A percentile compares a stretch with the other conserved stretches of the same genome.
Evolutionary conservation across 1,140 invertebrate species (phyloP).

Genomic region (Macrotrachela quadricornifera): DNA sequence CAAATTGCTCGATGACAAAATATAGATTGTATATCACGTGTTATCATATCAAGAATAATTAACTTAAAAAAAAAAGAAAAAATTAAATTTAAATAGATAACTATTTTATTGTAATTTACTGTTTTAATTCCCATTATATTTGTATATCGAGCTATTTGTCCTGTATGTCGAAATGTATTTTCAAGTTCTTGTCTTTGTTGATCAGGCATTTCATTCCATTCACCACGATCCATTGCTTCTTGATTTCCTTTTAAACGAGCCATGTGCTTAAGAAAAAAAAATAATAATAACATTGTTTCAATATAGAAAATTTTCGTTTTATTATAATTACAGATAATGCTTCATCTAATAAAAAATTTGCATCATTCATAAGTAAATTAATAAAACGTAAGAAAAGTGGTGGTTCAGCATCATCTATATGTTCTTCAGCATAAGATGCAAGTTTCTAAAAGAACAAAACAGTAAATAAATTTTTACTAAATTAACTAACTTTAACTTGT

Average conservation of each 20-base stretch:
- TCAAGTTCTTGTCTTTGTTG: conserved; percentile 52
- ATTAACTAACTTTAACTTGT: not conserved
- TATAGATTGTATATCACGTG: conserved; percentile 54
- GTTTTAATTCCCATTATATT: conserved; percentile 75
- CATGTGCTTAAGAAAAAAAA: conserved; percentile 22
- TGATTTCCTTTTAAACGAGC: conserved; percentile 32
- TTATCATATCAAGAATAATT: conserved; percentile 36
- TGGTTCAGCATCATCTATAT: conserved; percentile 67
- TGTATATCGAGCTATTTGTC: conserved; percentile 53
- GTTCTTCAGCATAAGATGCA: conserved; percentile 52
- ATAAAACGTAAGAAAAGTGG: conserved; percentile 78
- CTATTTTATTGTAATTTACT: conserved; percentile 48
- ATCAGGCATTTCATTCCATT: conserved; percentile 46
- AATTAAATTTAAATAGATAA: no score
- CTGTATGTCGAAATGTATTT: conserved; percentile 37
- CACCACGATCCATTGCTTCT: conserved; percentile 41
- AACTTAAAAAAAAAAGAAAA: no score
- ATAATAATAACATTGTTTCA: not conserved
- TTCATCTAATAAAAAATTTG: conserved; percentile 74
- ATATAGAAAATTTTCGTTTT: not conserved
- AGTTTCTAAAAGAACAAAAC: conserved; percentile 20
- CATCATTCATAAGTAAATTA: conserved; percentile 83
- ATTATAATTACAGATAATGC: conserved; percentile 36
- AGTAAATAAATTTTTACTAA: not conserved
- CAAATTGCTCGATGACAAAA: conserved; percentile 76